Conservation (phyloP, 2,113 vertebrate genomes). For the Neofelis nebulosa region DNA sequence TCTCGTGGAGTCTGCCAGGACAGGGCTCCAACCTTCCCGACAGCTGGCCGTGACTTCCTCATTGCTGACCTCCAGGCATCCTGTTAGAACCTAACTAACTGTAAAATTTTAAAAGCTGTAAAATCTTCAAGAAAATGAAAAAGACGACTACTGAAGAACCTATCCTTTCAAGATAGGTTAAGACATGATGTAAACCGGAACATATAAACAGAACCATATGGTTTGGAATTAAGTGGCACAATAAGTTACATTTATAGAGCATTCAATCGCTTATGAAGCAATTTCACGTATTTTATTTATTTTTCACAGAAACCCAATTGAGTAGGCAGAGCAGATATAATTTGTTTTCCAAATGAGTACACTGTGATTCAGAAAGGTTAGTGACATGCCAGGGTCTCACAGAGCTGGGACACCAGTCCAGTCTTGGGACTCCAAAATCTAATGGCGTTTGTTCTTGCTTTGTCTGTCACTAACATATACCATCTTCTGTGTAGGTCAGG, state of each 20-base stretch:
- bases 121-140: not conserved
- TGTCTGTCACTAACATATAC: not conserved
- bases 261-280: not conserved
- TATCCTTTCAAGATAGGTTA: not conserved
- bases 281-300: not conserved
- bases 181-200: not conserved
- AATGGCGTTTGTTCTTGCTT: not conserved
- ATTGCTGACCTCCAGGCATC: too few species aligned
- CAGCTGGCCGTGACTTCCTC: too few species aligned
- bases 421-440: not conserved
- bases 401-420: not conserved
- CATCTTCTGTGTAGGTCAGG: not conserved
- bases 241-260: not conserved
- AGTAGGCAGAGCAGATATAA: not conserved
- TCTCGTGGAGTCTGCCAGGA: too few species aligned
- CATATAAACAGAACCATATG: not conserved
- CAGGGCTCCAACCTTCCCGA: too few species aligned
- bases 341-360: not conserved
- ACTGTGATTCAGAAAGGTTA: not conserved
- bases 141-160: not conserved
- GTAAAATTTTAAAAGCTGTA: too few species aligned
- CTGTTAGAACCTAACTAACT: too few species aligned
- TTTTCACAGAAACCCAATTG: not conserved
- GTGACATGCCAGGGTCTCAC: not conserved
- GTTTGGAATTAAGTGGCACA: not conserved